Base-by-base conservation (phyloP, 2,113 vertebrate genomes). In the Zapus hudsonius region DNA sequence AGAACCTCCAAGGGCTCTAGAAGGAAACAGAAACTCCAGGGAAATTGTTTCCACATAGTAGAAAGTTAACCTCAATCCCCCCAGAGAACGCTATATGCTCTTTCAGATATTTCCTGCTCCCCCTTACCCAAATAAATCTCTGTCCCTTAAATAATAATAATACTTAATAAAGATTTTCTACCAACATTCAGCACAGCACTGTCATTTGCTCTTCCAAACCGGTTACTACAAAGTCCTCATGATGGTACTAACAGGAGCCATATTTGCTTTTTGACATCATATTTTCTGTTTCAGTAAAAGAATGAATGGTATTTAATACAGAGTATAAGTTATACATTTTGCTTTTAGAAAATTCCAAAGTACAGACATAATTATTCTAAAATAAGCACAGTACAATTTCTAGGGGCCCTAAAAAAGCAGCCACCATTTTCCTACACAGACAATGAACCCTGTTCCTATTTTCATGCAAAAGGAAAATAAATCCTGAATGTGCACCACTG, bases 21-120 rank as follows among this genome's bases (percentile, higher is more conserved):
- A 81, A 84, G 47, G 44, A 94, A 83, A 23, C 20, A 84, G 57
- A 93, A 94, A 59, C 13, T 90, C 5, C 66, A 90, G 52, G 38
- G 80, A 93, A 95, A 84, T 38, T 74, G 17, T 79, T 70, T 93
- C 67, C 64, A 88, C 76, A 81, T 82, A 38, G 59, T 38, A 29
- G 22, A 52, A 31, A 92, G 74, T 90, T 88, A 89, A n/a, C n/a
- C 52, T 7, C n/a, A 89, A 91, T 83, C n/a, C 78, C 69, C 33
- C 36, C 33, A 31, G 40, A 93, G 52, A 78, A 87, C 42, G 81
- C 33, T 38, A 61, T 73, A 4, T 76, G 12, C n/a, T 70, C 61
- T 93, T 89, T 84, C 40, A 40, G 64, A 83, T 61, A 78, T 80
- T 64, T 38, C 36, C 40, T 80, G 38, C n/a, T 47, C 13, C 11